These are phyloP conservation scores for Chelon auratus DNA, from an alignment of 2,797 vertebrate genomes.

Conservation along the genomic window DNA sequence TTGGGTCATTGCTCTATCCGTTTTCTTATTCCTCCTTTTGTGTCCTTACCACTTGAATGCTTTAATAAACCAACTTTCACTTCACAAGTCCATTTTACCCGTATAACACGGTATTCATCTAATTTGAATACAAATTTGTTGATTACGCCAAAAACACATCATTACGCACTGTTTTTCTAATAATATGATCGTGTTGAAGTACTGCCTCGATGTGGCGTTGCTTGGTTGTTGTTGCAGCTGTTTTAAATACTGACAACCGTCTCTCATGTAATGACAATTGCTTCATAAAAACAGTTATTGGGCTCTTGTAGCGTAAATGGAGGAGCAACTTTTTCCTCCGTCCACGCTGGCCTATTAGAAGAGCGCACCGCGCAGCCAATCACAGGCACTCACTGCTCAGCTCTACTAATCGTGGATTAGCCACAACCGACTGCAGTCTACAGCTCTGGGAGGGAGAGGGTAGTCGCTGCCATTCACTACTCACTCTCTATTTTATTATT, in stretches of 20 bases:
- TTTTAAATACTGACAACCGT: not conserved
- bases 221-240: too few relatives aligned
- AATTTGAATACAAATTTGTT: not conserved
- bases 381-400: conserved; percentile 60
- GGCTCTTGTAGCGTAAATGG: conserved; percentile 2
- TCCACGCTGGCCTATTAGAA: conserved; percentile 59
- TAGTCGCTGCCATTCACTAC: conserved; percentile 56
- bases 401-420: conserved; percentile 78
- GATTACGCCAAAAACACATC: not conserved
- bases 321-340: conserved; percentile 45
- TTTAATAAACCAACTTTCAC: not conserved
- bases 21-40: not conserved
- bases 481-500: conserved; percentile 60
- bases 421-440: conserved; percentile 73
- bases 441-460: conserved; percentile 64
- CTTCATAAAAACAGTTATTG: not conserved
- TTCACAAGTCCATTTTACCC: not conserved
- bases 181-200: not conserved
- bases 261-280: not conserved
- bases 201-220: too few relatives aligned
- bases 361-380: conserved; percentile 76
- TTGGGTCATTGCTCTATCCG: not conserved
- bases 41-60: not conserved
- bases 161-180: not conserved
- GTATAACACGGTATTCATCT: too few relatives aligned